Evolutionary conservation across 2,888 invertebrate genomes (phyloP), one percentile per base, ranked within the genome.

Genomic region (Chymomyza fuscimana): DNA sequence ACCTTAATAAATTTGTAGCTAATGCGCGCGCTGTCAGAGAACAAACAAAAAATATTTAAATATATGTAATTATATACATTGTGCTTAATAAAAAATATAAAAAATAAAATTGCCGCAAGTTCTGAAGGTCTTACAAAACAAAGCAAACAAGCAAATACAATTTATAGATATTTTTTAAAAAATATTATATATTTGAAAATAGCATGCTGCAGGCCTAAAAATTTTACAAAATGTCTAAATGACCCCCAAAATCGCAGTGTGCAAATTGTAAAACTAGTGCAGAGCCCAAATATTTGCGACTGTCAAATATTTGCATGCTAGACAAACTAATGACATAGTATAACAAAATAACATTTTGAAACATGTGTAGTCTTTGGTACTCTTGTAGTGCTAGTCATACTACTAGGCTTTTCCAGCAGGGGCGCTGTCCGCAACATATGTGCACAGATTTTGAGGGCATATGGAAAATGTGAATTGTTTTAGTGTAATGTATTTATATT

Each of bases 391-490:
- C 32, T 32, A 32, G 32, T 32, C 32, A 4, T 5, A 32, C 2
- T 2, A 32, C 6, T 5, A 32, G 40, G 40, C 12, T 7, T 12
- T 3, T 46, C 40, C 40, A 46, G 40, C 12, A 12, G 40, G 12
- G 40, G 40, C 40, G 40, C 40, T 46, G 40, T 12, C 40, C 40
- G 6, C 59, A 36, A 59, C 65, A 64, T 29, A 64, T 80, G 77
- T 73, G 72, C 74, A 74, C 63, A 72, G 50, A 56, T 68, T 74
- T 79, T 72, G 73, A 79, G 73, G 40, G 61, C 78, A 73, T 69
- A 25, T 67, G 64, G 40, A 36, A 32, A 54, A 32, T 32, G 32
- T 19, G 54, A 54, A 54, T 63, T 74, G 75, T 50, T 67, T 76
- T 69, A 61, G 65, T 69, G 19, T 54, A 54, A 9, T 54, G 16